phyloP scores from a whole-genome alignment of 2,888 invertebrate species.

The Acanthosepion esculentum region DNA sequence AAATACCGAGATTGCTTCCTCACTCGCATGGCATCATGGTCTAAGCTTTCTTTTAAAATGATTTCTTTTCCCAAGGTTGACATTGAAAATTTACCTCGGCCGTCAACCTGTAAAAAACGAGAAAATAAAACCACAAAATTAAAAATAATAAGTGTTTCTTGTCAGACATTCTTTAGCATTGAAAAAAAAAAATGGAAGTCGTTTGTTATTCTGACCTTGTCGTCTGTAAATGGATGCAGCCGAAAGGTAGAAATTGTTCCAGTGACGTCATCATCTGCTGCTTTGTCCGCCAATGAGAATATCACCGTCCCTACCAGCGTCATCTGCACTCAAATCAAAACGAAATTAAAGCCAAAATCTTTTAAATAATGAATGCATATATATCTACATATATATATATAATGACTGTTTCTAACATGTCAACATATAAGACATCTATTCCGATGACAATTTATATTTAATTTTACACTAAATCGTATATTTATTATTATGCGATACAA shows the following conservation, averaged over 20 bases:
- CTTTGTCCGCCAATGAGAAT: conserved; percentile 52
- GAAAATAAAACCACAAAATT: neutral
- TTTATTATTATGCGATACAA: too few species aligned
- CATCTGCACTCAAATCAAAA: conserved; percentile 46
- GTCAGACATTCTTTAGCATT: neutral
- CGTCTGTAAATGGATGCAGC: conserved; percentile 50
- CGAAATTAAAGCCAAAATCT: too few species aligned
- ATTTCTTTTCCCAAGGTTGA: conserved; percentile 52
- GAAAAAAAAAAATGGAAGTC: too few species aligned
- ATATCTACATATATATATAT: too few species aligned
- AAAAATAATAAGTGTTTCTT: neutral
- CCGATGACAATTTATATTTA: too few species aligned
- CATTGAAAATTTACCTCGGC: conserved; percentile 56
- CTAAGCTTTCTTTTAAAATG: conserved; percentile 52
- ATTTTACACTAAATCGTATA: too few species aligned
- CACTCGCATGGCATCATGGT: conserved; percentile 57
- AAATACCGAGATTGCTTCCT: conserved; percentile 54
- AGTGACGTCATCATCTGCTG: conserved; percentile 52
- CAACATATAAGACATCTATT: too few species aligned
- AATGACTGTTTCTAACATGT: too few species aligned
- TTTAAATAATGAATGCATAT: too few species aligned
- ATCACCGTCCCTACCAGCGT: conserved; percentile 51
- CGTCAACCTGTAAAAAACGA: conserved; percentile 55
- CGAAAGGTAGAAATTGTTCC: conserved; percentile 50
- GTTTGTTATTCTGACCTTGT: conserved; percentile 49